phyloP scores from a whole-genome alignment of 2,113 vertebrate genomes.

The Rhombomys opimus region DNA sequence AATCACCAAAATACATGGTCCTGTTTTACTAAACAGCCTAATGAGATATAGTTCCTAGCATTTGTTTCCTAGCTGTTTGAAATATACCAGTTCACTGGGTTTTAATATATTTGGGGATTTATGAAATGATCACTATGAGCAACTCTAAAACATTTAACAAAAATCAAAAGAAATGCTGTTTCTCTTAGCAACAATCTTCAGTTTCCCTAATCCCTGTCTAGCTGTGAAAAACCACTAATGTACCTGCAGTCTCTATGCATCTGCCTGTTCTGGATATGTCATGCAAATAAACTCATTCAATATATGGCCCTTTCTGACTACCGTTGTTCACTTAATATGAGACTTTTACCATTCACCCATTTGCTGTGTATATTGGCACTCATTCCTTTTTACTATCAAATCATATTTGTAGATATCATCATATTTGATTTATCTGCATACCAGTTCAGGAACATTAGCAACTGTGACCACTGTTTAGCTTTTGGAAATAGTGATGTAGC shows the following conservation, averaged over 20 bases:
- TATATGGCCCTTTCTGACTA: neutral
- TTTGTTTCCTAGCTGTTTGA: neutral
- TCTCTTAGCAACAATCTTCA: neutral
- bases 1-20: neutral
- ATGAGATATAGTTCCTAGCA: conserved; percentile 2
- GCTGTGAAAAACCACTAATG: neutral
- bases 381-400: conserved; percentile 30
- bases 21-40: conserved; percentile 21
- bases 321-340: neutral
- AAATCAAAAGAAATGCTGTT: neutral
- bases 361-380: neutral
- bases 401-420: neutral
- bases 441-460: neutral
- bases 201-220: accelerated
- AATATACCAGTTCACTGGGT: neutral
- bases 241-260: neutral
- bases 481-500: neutral
- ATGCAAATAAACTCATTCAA: neutral
- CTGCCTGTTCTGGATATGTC: neutral
- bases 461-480: neutral
- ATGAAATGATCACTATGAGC: neutral
- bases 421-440: neutral
- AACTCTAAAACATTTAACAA: conserved; percentile 24
- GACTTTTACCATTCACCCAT: neutral
- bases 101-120: conserved; percentile 21